Evolutionary conservation across 1,140 invertebrate species (phyloP).

Genomic region (Lasioglossum baleicum): DNA sequence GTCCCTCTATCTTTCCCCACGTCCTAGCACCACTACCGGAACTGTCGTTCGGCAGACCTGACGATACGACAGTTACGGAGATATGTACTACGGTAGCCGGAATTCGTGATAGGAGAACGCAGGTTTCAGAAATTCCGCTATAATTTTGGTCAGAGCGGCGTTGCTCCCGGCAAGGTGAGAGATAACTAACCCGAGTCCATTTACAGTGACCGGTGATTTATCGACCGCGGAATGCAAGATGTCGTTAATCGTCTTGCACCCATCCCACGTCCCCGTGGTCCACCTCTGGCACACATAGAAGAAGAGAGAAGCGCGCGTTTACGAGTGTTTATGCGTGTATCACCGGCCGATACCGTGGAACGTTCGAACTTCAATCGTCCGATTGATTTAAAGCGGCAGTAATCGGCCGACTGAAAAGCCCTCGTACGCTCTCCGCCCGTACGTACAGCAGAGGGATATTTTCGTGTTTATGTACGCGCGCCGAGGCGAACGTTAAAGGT

Average conservation of each 20-base stretch:
- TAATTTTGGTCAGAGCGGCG: slow-evolving; percentile 19
- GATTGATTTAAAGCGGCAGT: slow-evolving; percentile 67
- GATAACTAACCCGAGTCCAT: slow-evolving; percentile 46
- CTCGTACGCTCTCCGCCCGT: slow-evolving; percentile 3
- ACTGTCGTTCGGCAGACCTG: too few relatives aligned
- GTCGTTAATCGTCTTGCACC: slow-evolving; percentile 49
- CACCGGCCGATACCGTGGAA: slow-evolving; percentile 8
- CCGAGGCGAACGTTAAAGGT: slow-evolving; percentile 58
- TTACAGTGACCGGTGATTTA: slow-evolving; percentile 52
- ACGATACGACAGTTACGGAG: too few relatives aligned
- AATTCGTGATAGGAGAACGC: neutral
- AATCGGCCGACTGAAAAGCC: slow-evolving; percentile 62
- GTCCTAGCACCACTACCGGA: too few relatives aligned
- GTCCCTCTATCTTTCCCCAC: too few relatives aligned
- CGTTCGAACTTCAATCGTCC: slow-evolving; percentile 51
- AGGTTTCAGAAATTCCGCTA: neutral
- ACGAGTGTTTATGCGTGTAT: slow-evolving; percentile 1
- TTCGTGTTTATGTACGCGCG: slow-evolving; percentile 64
- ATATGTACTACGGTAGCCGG: too few relatives aligned
- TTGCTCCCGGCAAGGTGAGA: slow-evolving; percentile 29
- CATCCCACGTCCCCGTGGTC: slow-evolving; percentile 5
- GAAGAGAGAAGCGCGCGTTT: neutral
- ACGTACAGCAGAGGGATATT: slow-evolving; percentile 50
- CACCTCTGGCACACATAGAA: neutral
- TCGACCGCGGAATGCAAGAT: slow-evolving; percentile 44